A percentile compares a stretch with the other conserved stretches of the same genome.
phyloP scores from a whole-genome alignment of 2,888 invertebrate genomes.

The Conchocele bisecta region DNA sequence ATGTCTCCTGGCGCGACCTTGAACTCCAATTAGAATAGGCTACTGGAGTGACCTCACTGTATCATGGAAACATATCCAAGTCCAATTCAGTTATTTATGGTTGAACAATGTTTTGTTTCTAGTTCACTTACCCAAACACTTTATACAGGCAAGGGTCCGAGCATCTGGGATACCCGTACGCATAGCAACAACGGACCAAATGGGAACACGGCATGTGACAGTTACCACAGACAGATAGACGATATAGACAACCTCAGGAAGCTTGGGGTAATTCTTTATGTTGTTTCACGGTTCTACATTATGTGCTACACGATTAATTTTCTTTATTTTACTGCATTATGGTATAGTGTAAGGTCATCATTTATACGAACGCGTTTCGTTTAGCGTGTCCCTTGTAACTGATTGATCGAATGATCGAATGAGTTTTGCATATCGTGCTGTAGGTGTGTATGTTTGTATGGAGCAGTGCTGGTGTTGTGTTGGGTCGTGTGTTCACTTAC shows the following conservation, averaged over 20 bases:
- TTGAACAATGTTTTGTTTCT: not conserved
- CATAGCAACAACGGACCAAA: conserved; percentile 85
- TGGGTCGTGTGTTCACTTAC: not conserved
- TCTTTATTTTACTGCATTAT: not conserved
- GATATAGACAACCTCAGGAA: conserved; percentile 86
- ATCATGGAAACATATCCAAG: too few species aligned
- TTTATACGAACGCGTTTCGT: not conserved
- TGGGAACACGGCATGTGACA: conserved; percentile 87
- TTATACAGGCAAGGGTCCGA: conserved; percentile 69
- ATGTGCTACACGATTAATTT: not conserved
- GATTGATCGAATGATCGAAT: too few species aligned
- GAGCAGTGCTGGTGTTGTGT: not conserved
- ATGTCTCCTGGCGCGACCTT: too few species aligned
- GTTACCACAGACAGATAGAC: conserved; percentile 86
- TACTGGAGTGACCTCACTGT: too few species aligned
- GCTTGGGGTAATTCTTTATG: conserved; percentile 82
- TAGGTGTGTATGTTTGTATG: not conserved
- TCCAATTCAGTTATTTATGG: not conserved
- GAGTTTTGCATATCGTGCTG: too few species aligned
- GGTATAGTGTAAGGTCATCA: not conserved
- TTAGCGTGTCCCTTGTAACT: too few species aligned
- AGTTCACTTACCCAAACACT: not conserved
- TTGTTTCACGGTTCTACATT: not conserved
- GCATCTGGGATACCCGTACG: conserved; percentile 86
- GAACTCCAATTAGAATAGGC: too few species aligned